Base-by-base conservation (phyloP, 2,888 invertebrate genomes). In the Seira sanloemensis region DNA sequence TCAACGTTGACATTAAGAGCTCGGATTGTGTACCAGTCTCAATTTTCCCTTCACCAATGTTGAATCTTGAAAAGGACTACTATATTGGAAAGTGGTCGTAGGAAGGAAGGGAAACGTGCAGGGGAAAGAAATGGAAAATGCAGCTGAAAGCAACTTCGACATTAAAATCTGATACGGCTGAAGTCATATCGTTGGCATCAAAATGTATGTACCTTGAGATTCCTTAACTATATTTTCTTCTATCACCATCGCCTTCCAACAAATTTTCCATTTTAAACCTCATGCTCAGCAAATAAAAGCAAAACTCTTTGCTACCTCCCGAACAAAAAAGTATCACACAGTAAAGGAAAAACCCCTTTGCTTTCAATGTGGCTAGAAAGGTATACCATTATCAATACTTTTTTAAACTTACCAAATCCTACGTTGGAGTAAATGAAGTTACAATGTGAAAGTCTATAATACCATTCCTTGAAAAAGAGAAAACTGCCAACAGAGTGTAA, bases 1-100 rank as follows among this genome's bases (percentile, higher is more conserved):
- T 83, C 82, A 73, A 25, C 77, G 82, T 83, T 83, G 82, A 83
- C 82, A 83, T 83, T 83, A 83, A 83, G 82, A 77, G 82, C 67
- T 50, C 69, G 77, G 82, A 83, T 83, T 83, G 82, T 83, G 82
- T 67, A 37, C 37, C 37, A 37, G 12, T 37, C 37, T 37, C 37
- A 7, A 37, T 37, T 37, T 37, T 37, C 37, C 37, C 12, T 37
- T 37, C 37, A 37, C 37, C 12, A 12, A 4, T 37, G 77, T 50
- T 62, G 77, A 77, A 77, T 83, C 76, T 75, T 75, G 37, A 37
- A 37, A 37, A 76, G 50, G 76, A 65, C 58, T 82, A n/a, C n/a
- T n/a, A 69, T 74, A 82, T 76, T 76, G 76, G 69, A 82, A 82
- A 74, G 16, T 21, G 37, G 37, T 37, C 4, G 37, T 12, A 37